Percentiles rank a stretch among this genome's conserved stretches.
phyloP scores from a whole-genome alignment of 2,888 invertebrate genomes.

The Serrognathus titanus region DNA sequence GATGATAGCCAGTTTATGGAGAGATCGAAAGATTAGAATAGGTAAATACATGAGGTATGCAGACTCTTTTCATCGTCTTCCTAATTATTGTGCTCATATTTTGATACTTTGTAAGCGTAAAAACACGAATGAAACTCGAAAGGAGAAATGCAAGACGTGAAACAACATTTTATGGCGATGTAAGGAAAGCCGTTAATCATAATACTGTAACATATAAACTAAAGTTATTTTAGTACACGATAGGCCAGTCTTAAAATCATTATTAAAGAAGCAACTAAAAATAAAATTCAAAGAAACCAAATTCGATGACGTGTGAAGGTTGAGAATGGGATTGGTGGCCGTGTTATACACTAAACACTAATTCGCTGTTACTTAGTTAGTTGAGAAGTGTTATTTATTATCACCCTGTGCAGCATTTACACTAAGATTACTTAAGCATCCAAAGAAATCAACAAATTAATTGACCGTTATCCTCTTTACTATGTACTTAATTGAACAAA shows the following conservation, averaged over 20 bases:
- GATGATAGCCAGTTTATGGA: conserved; percentile 1
- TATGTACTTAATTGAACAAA: too few species aligned
- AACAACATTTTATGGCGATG: background rate
- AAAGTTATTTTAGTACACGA: background rate
- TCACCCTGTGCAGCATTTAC: too few species aligned
- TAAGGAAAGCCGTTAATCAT: too few species aligned
- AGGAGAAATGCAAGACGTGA: background rate
- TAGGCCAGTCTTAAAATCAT: conserved; percentile 25
- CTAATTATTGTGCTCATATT: conserved; percentile 8
- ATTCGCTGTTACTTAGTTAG: too few species aligned
- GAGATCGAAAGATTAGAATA: conserved; percentile 31
- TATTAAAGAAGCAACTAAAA: conserved; percentile 12
- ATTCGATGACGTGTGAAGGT: conserved; percentile 3
- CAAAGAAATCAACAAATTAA: too few species aligned
- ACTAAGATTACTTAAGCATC: too few species aligned
- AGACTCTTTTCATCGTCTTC: background rate
- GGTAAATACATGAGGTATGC: conserved; percentile 24
- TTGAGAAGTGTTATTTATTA: too few species aligned
- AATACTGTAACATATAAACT: background rate
- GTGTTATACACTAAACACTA: conserved; percentile 5
- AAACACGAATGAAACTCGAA: background rate
- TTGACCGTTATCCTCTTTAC: too few species aligned
- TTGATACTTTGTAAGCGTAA: conserved; percentile 4
- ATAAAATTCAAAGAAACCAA: background rate
- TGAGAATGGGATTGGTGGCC: conserved; percentile 1